Conservation (phyloP, 2,888 invertebrate species). For the Dorcus parallelipipedus region DNA sequence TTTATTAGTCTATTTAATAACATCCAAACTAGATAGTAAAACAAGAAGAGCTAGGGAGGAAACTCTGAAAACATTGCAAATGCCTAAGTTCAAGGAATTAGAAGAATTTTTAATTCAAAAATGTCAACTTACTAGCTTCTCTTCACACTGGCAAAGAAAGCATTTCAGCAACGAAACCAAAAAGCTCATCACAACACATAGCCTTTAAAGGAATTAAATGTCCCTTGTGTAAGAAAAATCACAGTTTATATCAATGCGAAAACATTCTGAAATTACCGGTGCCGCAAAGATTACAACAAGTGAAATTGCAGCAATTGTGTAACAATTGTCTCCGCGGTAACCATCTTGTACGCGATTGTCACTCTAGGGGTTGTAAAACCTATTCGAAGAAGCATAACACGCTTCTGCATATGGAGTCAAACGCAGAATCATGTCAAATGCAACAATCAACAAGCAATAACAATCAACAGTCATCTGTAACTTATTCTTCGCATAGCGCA, state of each 20-base stretch:
- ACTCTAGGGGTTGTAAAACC: constrained; percentile 13
- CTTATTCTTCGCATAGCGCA: too few species aligned
- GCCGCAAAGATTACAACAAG: background rate
- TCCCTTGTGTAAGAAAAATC: background rate
- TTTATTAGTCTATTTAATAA: constrained; percentile 24
- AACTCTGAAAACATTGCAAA: background rate
- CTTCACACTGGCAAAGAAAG: background rate
- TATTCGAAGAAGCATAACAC: constrained; percentile 17
- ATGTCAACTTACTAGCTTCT: constrained; percentile 19
- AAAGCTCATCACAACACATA: background rate
- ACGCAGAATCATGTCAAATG: too few species aligned
- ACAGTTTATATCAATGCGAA: background rate
- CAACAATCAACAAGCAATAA: too few species aligned
- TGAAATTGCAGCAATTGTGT: constrained; percentile 9
- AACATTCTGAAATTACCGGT: background rate
- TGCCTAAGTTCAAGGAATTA: constrained; percentile 17
- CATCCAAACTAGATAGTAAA: constrained; percentile 20
- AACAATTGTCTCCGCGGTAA: constrained; percentile 11
- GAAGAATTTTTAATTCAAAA: constrained; percentile 20
- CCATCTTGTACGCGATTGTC: constrained; percentile 17
- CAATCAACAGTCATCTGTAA: too few species aligned
- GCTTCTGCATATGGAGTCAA: constrained; percentile 12
- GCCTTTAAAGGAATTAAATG: background rate
- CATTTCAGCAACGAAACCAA: too few species aligned
- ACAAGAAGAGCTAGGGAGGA: constrained; percentile 26